phyloP scores from a whole-genome alignment of 2,888 invertebrate genomes.

The Apamea crenata region DNA sequence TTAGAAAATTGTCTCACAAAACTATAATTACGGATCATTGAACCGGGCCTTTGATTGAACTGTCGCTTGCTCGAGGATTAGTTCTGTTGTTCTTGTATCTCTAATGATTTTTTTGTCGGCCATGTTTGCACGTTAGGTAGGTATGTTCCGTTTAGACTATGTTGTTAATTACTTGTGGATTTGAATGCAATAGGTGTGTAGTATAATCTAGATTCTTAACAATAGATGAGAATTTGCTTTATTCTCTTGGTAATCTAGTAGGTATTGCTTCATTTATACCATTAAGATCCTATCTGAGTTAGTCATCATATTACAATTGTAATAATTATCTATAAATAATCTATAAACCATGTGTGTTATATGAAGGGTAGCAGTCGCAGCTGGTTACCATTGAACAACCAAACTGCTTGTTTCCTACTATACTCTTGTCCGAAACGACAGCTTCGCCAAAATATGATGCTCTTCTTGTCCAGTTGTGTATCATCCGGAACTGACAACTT shows the following conservation, averaged over 20 bases:
- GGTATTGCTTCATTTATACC: constrained; percentile 48
- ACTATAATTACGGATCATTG: constrained; percentile 67
- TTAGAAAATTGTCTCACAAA: constrained; percentile 66
- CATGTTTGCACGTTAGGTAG: constrained; percentile 30
- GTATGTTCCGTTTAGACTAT: constrained; percentile 36
- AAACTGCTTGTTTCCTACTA: neutral
- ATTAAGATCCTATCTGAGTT: constrained; percentile 50
- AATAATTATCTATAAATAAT: constrained; percentile 21
- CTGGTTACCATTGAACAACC: neutral
- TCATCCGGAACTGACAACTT: constrained; percentile 30
- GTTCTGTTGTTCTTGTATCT: constrained; percentile 42
- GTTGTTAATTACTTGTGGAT: constrained; percentile 47
- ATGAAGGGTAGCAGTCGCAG: neutral
- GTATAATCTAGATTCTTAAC: constrained; percentile 44
- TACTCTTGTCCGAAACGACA: neutral
- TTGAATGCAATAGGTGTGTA: constrained; percentile 36
- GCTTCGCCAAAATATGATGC: constrained; percentile 5
- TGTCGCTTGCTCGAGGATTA: constrained; percentile 58
- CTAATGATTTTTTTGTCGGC: constrained; percentile 53
- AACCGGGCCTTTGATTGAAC: constrained; percentile 63
- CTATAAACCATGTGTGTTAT: constrained; percentile 17
- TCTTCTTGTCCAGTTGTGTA: constrained; percentile 24
- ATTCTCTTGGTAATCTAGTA: constrained; percentile 48
- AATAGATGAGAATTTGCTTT: constrained; percentile 57
- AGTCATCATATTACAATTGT: constrained; percentile 43